phyloP scores from a whole-genome alignment of 2,113 vertebrate species.

The Cinclus mexicanus region DNA sequence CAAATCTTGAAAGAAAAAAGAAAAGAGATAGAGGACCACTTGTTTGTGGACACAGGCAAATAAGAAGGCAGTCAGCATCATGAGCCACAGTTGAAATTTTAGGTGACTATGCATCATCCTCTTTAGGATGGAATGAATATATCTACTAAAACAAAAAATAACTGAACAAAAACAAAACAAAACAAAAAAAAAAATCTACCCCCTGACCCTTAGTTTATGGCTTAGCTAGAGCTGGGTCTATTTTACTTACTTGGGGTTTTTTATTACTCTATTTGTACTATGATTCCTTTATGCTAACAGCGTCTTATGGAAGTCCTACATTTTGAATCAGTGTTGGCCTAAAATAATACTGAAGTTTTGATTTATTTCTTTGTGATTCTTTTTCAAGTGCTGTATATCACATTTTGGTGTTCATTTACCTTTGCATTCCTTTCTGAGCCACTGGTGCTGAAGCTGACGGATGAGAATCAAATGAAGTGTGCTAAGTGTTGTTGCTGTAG shows the following conservation, averaged over 20 bases:
- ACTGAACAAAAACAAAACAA: neutral
- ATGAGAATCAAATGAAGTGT: slow-evolving; percentile 91
- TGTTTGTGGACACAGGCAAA: neutral
- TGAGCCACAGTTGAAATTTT: neutral
- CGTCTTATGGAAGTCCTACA: slow-evolving; percentile 29
- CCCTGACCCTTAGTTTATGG: neutral
- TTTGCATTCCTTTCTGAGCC: slow-evolving; percentile 77
- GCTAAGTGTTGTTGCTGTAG: slow-evolving; percentile 81
- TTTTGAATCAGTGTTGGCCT: slow-evolving; percentile 64
- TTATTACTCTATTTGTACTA: neutral
- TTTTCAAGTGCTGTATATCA: slow-evolving; percentile 78
- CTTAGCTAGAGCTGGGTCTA: neutral
- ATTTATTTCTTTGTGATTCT: slow-evolving; percentile 71
- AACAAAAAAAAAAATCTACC: neutral
- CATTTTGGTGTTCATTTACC: slow-evolving; percentile 80
- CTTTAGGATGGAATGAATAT: neutral
- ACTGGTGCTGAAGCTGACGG: slow-evolving; percentile 78
- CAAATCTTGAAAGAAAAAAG: neutral
- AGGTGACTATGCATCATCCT: neutral
- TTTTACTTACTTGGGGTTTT: neutral
- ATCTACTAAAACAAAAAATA: neutral
- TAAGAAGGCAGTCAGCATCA: neutral
- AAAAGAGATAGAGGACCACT: neutral
- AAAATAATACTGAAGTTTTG: slow-evolving; percentile 67
- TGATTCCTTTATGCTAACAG: slow-evolving; percentile 8